Evolutionary conservation across 2,888 invertebrate species (phyloP).

Genomic region (Drosophila nigritarsus): DNA sequence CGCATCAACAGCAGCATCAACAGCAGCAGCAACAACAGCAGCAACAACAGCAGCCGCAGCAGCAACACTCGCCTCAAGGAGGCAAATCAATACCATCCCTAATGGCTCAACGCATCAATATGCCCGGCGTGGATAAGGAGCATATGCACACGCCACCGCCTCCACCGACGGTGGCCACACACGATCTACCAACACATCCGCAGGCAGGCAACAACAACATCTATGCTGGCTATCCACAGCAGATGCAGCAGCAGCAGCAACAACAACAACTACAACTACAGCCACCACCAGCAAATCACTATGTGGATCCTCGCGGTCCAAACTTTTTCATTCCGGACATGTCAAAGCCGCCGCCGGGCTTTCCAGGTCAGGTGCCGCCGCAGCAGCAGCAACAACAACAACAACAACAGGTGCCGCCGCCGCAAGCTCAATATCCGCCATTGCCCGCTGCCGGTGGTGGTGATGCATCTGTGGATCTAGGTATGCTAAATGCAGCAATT

Average conservation of each 20-base stretch:
- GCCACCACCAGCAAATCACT: conserved; percentile 85
- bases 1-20: neutral
- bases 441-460: conserved; percentile 19
- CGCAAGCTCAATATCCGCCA: conserved; percentile 43
- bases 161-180: conserved; percentile 79
- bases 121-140: conserved; percentile 76
- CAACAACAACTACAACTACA: conserved; percentile 60
- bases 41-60: conserved; percentile 36
- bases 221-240: conserved; percentile 49
- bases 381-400: conserved; percentile 55
- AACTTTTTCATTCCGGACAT: conserved; percentile 91
- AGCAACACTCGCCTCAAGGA: conserved; percentile 43
- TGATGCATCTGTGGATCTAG: conserved; percentile 63
- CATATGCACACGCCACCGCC: conserved; percentile 62
- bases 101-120: conserved; percentile 85
- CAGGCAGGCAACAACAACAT: conserved; percentile 59
- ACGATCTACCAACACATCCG: conserved; percentile 71
- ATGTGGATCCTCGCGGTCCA: conserved; percentile 85
- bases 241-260: conserved; percentile 43
- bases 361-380: conserved; percentile 83
- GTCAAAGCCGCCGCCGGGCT: conserved; percentile 94
- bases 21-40: conserved; percentile 85
- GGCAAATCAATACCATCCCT: conserved; percentile 78
- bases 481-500: conserved; percentile 77
- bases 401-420: conserved; percentile 16